Percentiles rank a stretch among this genome's conserved stretches.
These are phyloP conservation scores for Pollenia angustigena DNA, from an alignment of 2,888 invertebrate species.

Conservation along the genomic window DNA sequence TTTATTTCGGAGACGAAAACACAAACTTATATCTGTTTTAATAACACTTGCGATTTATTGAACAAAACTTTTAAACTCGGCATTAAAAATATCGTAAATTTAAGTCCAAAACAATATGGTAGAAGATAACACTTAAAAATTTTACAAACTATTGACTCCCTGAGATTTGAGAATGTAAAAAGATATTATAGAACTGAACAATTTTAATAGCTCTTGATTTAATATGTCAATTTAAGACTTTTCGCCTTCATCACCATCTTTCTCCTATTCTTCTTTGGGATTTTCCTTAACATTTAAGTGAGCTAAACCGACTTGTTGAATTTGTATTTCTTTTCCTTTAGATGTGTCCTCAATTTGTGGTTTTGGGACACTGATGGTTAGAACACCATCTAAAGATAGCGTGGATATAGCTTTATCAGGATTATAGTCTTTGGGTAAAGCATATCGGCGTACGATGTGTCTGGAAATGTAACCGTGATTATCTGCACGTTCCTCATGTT, in stretches of 20 bases:
- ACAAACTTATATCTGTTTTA: neutral
- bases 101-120: neutral
- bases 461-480: conserved; percentile 90
- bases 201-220: neutral
- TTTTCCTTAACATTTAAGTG: conserved; percentile 85
- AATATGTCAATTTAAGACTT: neutral
- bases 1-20: too few species aligned
- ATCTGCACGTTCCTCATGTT: conserved; percentile 90
- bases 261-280: conserved; percentile 63
- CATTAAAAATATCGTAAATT: too few species aligned
- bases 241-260: conserved; percentile 3
- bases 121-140: neutral
- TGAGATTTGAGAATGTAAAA: neutral
- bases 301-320: conserved; percentile 87
- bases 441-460: conserved; percentile 90
- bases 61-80: too few species aligned
- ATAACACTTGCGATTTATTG: neutral
- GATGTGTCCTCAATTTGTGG: conserved; percentile 78
- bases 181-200: too few species aligned
- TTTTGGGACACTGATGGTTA: conserved; percentile 88
- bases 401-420: conserved; percentile 89
- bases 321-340: conserved; percentile 86
- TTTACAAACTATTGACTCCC: conserved; percentile 18
- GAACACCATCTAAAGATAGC: conserved; percentile 90
- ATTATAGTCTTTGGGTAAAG: conserved; percentile 90